Evolutionary conservation across 2,888 invertebrate species (phyloP).

Genomic region (Morinoia aosen): DNA sequence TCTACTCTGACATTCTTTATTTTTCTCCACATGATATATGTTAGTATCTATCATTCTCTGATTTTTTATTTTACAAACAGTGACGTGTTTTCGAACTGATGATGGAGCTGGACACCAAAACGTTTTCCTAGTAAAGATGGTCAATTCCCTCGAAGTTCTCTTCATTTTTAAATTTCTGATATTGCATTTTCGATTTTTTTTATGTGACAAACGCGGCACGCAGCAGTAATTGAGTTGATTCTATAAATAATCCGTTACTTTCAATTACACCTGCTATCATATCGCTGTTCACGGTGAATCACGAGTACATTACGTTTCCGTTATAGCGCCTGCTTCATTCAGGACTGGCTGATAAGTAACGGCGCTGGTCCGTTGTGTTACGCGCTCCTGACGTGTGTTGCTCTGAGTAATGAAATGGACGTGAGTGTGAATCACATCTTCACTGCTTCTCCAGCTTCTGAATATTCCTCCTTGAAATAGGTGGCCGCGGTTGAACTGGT

Average conservation of each 20-base stretch:
- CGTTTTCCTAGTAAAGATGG: too few species aligned
- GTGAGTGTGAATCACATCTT: neutral
- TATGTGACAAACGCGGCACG: neutral
- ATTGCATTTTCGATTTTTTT: neutral
- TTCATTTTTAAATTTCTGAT: too few species aligned
- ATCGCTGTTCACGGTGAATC: neutral
- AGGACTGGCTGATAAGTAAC: neutral
- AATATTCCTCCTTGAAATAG: too few species aligned
- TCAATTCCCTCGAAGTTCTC: too few species aligned
- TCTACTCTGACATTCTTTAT: too few species aligned
- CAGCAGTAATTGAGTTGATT: neutral
- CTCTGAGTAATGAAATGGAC: neutral
- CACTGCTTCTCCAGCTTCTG: neutral
- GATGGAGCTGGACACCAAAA: too few species aligned
- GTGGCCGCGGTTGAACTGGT: too few species aligned
- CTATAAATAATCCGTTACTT: neutral
- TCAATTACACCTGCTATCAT: neutral
- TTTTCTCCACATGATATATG: too few species aligned
- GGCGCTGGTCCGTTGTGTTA: neutral
- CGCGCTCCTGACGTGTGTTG: neutral
- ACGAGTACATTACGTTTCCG: neutral
- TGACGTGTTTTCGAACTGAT: too few species aligned
- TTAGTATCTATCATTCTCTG: too few species aligned
- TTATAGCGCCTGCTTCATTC: neutral
- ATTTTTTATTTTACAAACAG: too few species aligned